Conservation (phyloP, 2,797 vertebrate genomes). For the Onychomys torridus region DNA sequence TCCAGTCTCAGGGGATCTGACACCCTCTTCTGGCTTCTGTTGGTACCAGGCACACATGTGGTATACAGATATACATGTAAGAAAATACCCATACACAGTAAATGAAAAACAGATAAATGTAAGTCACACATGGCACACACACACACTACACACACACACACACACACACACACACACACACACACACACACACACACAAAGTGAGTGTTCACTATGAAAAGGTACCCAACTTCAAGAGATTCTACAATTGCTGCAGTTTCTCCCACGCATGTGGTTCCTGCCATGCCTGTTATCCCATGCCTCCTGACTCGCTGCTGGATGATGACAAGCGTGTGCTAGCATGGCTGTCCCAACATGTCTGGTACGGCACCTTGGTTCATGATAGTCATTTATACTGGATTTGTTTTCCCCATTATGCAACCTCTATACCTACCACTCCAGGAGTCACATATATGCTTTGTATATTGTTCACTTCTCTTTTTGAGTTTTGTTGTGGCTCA, state of each 20-base stretch:
- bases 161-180: not conserved
- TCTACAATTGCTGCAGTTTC: not conserved
- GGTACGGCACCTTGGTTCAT: not conserved
- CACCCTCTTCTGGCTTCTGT: not conserved
- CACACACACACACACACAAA: not conserved
- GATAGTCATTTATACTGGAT: not conserved
- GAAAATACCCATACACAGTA: not conserved
- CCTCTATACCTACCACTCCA: not conserved
- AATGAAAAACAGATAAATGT: not conserved
- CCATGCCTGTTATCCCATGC: not conserved
- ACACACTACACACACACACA: not conserved
- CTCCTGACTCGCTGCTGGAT: not conserved
- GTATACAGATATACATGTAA: not conserved
- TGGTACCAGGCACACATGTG: not conserved
- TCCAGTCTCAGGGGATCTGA: not conserved
- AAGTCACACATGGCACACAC: not conserved
- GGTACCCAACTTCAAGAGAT: not conserved
- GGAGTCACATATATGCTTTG: not conserved
- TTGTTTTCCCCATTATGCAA: not conserved
- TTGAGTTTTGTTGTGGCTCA: not conserved
- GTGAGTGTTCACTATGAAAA: not conserved
- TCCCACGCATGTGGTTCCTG: not conserved
- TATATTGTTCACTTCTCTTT: not conserved
- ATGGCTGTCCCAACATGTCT: not conserved
- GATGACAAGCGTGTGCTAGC: not conserved